Evolutionary conservation across 2,113 vertebrate genomes (phyloP).

Genomic region (Sula dactylatra): DNA sequence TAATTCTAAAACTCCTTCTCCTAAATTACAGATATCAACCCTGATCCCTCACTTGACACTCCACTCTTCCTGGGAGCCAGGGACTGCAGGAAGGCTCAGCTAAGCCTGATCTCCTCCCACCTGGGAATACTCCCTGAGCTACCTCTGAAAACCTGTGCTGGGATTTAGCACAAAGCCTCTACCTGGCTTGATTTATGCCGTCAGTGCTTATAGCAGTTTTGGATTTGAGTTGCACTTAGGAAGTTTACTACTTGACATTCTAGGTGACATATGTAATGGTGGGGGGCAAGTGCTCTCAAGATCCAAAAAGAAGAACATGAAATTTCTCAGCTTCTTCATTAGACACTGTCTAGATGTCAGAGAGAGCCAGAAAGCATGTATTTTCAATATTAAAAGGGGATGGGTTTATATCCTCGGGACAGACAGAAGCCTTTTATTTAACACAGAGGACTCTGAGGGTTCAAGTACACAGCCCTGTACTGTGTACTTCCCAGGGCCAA

Average conservation of each 20-base stretch:
- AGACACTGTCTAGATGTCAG: not conserved
- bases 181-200: not conserved
- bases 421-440: not conserved
- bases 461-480: not conserved
- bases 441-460: not conserved
- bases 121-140: not conserved
- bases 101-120: not conserved
- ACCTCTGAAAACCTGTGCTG: not conserved
- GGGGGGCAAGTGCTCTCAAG: not conserved
- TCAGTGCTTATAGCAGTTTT: not conserved
- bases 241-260: not conserved
- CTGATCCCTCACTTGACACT: not conserved
- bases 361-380: not conserved
- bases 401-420: not conserved
- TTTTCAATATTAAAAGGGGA: not conserved
- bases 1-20: not conserved
- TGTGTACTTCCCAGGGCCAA: not conserved
- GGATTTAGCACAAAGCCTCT: not conserved
- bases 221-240: not conserved
- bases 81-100: not conserved
- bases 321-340: not conserved
- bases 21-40: not conserved
- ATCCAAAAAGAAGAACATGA: not conserved
- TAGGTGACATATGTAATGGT: not conserved
- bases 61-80: not conserved